Evolutionary conservation across 2,888 invertebrate species (phyloP), one percentile per base, ranked within the genome.

Genomic region (Clunio marinus): DNA sequence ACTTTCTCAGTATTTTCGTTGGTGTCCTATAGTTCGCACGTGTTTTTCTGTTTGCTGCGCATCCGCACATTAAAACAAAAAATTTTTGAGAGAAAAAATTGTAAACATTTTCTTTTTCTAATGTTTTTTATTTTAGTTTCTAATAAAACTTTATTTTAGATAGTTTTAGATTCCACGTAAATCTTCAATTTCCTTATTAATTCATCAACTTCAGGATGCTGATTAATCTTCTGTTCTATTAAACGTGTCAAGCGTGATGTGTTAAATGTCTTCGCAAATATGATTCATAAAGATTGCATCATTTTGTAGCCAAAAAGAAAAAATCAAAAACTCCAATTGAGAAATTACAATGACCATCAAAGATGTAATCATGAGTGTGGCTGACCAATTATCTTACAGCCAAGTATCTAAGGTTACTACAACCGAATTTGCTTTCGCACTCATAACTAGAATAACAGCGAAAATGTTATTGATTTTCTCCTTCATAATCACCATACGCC

Each of bases 361-460:
- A 17, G 51, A 51, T 17, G 20, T 51, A n/a, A 51, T 51, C 8
- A 20, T 51, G 2, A 20, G 5, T 10, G 51, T 51, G 2, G 51
- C 51, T 4, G 51, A 51, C 2, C 51, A 51, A 10, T 22, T 51
- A 51, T 51, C 51, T 2, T 51, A 51, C 10, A 51, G 17, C 10
- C 51, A 51, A 22, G 51, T 17, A 15, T 17, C 2, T 4, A 51
- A 51, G 20, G 22, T 51, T 22, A 51, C 51, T 3, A 51, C 51
- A 51, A 51, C 51, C 17, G 51, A 51, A 51, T 51, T 51, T 51
- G 22, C 51, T 7, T 51, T 51, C 17, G n/a, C 51, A 7, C 51
- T 51, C 2, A 51, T 51, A 51, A 51, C 51, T 15, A 2, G 51
- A 5, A 51, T 17, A 17, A 51, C 51, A 17, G 8, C 51, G 22